Conservation (phyloP, 1,140 invertebrate genomes). For the Adoxophyes honmai region DNA sequence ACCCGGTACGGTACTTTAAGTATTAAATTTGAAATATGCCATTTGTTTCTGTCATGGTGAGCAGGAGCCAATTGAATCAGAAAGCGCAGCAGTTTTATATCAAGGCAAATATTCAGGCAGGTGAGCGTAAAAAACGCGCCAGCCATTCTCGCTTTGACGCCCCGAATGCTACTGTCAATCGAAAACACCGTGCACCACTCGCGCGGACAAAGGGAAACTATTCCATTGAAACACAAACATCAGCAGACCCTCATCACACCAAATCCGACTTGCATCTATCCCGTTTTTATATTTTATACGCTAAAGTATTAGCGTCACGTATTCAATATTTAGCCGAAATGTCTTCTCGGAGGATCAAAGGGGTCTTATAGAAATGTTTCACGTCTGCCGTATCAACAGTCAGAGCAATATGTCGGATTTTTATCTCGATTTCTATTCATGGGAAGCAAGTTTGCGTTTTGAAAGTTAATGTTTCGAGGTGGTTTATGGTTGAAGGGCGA, state of each 20-base stretch:
- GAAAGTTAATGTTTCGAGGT: constrained; percentile 10
- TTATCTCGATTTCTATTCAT: constrained; percentile 15
- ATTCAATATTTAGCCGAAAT: constrained; percentile 15
- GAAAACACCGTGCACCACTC: too few relatives aligned
- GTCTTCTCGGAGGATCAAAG: constrained; percentile 12
- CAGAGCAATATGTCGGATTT: constrained; percentile 12
- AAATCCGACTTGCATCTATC: constrained; percentile 9
- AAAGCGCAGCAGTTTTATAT: too few relatives aligned
- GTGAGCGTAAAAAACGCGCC: too few relatives aligned
- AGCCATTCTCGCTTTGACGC: too few relatives aligned
- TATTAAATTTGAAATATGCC: too few relatives aligned
- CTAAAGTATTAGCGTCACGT: constrained; percentile 12
- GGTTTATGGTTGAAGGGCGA: background rate
- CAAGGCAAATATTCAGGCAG: too few relatives aligned
- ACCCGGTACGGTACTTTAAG: too few relatives aligned
- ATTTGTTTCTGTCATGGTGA: too few relatives aligned
- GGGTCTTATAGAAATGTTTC: constrained; percentile 13
- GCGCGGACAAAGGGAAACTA: background rate
- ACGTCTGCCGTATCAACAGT: constrained; percentile 12
- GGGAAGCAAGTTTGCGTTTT: constrained; percentile 3
- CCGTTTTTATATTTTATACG: constrained; percentile 9
- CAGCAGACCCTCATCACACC: constrained; percentile 8
- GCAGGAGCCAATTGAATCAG: too few relatives aligned
- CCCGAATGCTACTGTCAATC: too few relatives aligned
- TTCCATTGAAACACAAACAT: background rate